Percentiles rank a stretch among this genome's conserved stretches.
These are phyloP conservation scores for Hozukius guyotensis DNA, from an alignment of 2,797 vertebrate genomes.

Conservation along the genomic window DNA sequence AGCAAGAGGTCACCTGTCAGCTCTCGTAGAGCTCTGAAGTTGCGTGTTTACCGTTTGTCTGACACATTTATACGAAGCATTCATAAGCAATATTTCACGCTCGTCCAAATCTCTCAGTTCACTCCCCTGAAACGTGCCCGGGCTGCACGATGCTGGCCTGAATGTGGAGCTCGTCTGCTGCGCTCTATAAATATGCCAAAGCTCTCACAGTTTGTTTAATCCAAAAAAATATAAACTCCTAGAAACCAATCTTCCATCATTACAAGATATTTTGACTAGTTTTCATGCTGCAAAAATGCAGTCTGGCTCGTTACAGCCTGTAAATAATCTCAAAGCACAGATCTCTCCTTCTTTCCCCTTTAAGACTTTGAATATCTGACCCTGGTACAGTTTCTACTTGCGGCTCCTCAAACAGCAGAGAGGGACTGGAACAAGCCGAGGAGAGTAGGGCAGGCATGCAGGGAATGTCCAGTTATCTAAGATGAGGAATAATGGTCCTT, in stretches of 20 bases:
- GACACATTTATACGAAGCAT: neutral
- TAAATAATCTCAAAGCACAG: slow-evolving; percentile 20
- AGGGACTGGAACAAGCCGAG: neutral
- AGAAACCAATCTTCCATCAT: slow-evolving; percentile 8
- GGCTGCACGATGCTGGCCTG: slow-evolving; percentile 41
- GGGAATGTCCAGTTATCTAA: slow-evolving; percentile 39
- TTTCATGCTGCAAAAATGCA: slow-evolving; percentile 9
- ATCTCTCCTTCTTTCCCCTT: slow-evolving; percentile 9
- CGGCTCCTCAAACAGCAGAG: neutral
- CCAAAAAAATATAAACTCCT: slow-evolving; percentile 8
- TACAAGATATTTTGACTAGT: neutral
- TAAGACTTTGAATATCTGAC: slow-evolving; percentile 33
- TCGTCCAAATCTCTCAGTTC: slow-evolving; percentile 7
- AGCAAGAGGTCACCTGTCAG: slow-evolving; percentile 5
- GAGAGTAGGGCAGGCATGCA: slow-evolving; percentile 18
- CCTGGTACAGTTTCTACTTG: neutral
- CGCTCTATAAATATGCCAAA: slow-evolving; percentile 31
- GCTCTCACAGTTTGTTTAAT: slow-evolving; percentile 12
- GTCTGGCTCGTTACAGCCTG: neutral
- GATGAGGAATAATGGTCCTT: slow-evolving; percentile 7
- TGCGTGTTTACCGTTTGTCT: slow-evolving; percentile 14
- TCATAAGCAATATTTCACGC: neutral
- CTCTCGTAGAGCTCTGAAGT: slow-evolving; percentile 13
- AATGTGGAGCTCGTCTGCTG: neutral
- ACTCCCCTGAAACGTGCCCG: slow-evolving; percentile 23